Conservation (phyloP, 2,797 vertebrate genomes). For the Tragopan temminckii region DNA sequence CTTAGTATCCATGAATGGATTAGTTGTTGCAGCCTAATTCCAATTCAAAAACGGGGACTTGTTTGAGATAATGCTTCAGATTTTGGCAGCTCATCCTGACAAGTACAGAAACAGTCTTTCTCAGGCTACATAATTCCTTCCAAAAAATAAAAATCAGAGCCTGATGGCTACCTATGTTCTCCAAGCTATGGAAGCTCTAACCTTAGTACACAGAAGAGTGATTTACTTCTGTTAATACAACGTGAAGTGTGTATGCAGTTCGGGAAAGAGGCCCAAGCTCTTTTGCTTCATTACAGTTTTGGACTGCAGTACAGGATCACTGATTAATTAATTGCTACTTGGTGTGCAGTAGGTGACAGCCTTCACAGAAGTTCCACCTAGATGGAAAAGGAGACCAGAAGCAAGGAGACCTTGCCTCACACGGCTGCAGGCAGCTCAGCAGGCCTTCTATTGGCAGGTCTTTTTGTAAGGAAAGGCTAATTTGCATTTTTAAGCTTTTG, state of each 20-base stretch:
- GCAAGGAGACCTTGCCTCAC: background rate
- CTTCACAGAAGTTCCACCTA: background rate
- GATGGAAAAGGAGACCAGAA: background rate
- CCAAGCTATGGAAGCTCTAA: background rate
- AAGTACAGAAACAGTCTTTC: constrained; percentile 11
- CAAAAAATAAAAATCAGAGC: background rate
- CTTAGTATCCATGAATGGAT: background rate
- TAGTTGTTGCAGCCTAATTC: background rate
- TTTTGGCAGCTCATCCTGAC: constrained; percentile 47
- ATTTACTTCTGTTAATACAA: background rate
- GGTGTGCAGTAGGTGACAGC: background rate
- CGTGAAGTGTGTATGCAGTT: background rate
- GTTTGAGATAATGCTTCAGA: constrained; percentile 28
- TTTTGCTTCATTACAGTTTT: background rate
- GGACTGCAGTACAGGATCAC: background rate
- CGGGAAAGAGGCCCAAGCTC: background rate
- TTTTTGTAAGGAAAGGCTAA: background rate
- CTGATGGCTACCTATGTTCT: background rate
- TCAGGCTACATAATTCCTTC: constrained; percentile 7
- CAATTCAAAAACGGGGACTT: background rate
- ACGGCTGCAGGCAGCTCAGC: background rate
- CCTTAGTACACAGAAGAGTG: rapidly evolving
- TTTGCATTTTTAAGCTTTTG: background rate
- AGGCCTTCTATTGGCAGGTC: background rate
- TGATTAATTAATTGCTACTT: background rate